Evolutionary conservation across 1,140 invertebrate genomes (phyloP), one percentile per base, ranked within the genome.

Genomic region (Macrostomum lignano): DNA sequence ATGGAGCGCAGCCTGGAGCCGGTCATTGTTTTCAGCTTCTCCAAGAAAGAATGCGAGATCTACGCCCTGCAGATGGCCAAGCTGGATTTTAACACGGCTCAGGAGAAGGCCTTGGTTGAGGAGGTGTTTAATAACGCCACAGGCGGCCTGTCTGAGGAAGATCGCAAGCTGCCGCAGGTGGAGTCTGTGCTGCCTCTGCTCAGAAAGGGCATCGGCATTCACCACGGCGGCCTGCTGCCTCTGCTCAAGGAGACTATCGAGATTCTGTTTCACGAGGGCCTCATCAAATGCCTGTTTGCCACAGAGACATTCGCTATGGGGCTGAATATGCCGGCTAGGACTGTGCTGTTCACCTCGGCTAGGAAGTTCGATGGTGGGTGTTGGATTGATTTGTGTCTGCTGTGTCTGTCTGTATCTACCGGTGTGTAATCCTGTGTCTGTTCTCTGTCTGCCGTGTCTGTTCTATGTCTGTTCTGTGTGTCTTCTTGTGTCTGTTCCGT

Each of bases 251-350:
- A 99, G 65, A 91, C 82, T 1, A 82, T 96, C 30, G 91, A 98
- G 62, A 93, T 98, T 49, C 61, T 98, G 7, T 99, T 98, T 47
- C 74, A 78, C 1, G 81, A 94, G 61, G 86, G 91, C 14, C 63
- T 93, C 7, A 74, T 93, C 21, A 93, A 36, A 29, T 25, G 79
- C 0, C 60, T 98, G 0, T 96, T 96, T 65, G 91, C 88, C 0
- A 98, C 91, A 0, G 91, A 96, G 63, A 98, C 91, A 7, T 96
- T 98, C 63, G 81, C 88, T 5, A 96, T 98, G 88, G 91, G 91
- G 3, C 55, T 98, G 1, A 98, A 98, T 61, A 98, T 98, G 91
- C 88, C 91, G 17, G 91, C 91, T 0, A 71, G 86, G 47, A 98
- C 91, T 1, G 91, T 99, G 1, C 60, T 98, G 0, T 98, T 99